Base-by-base conservation (phyloP, 2,113 vertebrate genomes). In the Misgurnus mizolepis region DNA sequence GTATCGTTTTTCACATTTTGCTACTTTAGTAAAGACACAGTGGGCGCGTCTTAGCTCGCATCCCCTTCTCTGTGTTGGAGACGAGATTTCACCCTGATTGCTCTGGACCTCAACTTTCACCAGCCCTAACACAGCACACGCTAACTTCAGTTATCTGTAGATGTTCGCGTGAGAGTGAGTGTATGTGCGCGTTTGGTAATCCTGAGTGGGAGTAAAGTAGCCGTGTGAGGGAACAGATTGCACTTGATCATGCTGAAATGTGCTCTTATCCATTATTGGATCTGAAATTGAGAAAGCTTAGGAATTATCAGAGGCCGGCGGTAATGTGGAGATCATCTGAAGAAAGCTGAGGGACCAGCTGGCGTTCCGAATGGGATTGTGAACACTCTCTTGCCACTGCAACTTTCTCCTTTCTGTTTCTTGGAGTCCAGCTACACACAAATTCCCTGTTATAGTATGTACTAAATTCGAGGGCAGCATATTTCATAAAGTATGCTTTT, bases 271-370 rank as follows among this genome's bases (percentile, higher is more conserved):
- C 93, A 92, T 95, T 95, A 95, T 93, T 95, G 93, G 95, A 95
- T 98, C 95, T 94, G 93, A 93, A 94, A 94, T 95, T 91, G 95
- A 95, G 94, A 93, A 95, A 93, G 94, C 94, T 96, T 97, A 96
- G 94, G 94, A 96, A 97, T 95, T 95, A 96, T 95, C 95, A 94
- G 93, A 94, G 92, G 94, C 93, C 91, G 93, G 91, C 89, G 92
- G 95, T 96, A 96, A 95, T 96, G 95, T 96, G 94, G 93, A 95
- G 95, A 96, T 96, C 95, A 95, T 93, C 94, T 91, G 89, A 92
- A 88, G 94, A 88, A 88, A 90, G 78, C 86, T 89, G 58, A 69
- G 80, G 88, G 88, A 34, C 88, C 87, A 78, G 78, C 82, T 91
- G 85, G 84, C 85, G 83, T 85, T 85, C 86, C 79, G 79, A 87